phyloP scores from a whole-genome alignment of 1,140 invertebrate species.

The Polypedilum vanderplanki region DNA sequence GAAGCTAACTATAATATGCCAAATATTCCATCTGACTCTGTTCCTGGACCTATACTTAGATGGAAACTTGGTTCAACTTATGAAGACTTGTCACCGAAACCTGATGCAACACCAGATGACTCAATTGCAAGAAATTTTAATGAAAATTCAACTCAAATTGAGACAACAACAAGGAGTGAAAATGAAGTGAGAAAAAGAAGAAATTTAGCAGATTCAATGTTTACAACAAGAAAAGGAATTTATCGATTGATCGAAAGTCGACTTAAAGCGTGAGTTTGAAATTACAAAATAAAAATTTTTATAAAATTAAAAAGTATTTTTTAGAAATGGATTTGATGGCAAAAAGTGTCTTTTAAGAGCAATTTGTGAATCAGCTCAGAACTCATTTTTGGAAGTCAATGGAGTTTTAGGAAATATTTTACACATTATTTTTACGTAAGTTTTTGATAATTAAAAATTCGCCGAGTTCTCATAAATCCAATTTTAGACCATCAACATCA shows the following conservation, averaged over 20 bases:
- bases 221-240: slow-evolving; percentile 30
- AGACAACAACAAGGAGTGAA: slow-evolving; percentile 32
- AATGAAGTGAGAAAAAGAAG: background rate
- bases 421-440: slow-evolving; percentile 48
- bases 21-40: slow-evolving; percentile 37
- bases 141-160: slow-evolving; percentile 38
- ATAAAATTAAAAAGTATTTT: too few species aligned
- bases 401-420: slow-evolving; percentile 47
- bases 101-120: background rate
- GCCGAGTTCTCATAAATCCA: too few species aligned
- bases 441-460: too few species aligned
- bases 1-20: slow-evolving; percentile 60
- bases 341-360: slow-evolving; percentile 46
- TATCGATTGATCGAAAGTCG: background rate
- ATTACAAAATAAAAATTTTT: too few species aligned
- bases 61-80: background rate
- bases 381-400: slow-evolving; percentile 43
- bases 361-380: too few species aligned
- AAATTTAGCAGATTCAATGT: slow-evolving; percentile 34
- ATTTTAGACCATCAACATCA: slow-evolving; percentile 50
- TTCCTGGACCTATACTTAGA: slow-evolving; percentile 31
- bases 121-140: slow-evolving; percentile 34
- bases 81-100: background rate
- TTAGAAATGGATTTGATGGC: slow-evolving; percentile 47
- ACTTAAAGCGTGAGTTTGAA: slow-evolving; percentile 34